These are phyloP conservation scores for Channallabes apus DNA, from an alignment of 2,797 vertebrate genomes.

Conservation along the genomic window DNA sequence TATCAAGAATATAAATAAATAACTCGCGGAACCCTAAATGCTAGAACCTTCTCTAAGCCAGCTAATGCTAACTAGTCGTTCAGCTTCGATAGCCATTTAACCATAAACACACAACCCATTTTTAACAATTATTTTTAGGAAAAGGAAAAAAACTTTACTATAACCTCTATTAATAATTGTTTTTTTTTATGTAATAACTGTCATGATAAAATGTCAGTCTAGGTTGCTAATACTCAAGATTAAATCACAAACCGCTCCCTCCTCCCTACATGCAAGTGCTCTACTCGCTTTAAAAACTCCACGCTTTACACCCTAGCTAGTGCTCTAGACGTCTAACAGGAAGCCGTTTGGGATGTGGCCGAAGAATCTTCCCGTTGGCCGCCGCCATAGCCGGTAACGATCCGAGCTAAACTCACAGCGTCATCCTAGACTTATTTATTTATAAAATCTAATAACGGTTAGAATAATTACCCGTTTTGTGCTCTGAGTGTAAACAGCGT, in stretches of 20 bases:
- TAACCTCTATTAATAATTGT: no score
- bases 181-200: no score
- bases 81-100: background rate
- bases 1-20: background rate
- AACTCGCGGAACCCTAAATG: background rate
- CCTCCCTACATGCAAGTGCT: background rate
- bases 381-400: constrained; percentile 35
- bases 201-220: background rate
- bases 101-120: background rate
- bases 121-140: background rate
- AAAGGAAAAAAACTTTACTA: no score
- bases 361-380: constrained; percentile 34
- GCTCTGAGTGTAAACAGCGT: background rate
- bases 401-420: constrained; percentile 38
- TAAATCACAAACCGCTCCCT: constrained; percentile 14
- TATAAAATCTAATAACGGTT: background rate
- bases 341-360: background rate
- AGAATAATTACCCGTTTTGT: background rate
- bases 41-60: constrained; percentile 33
- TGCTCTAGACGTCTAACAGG: background rate
- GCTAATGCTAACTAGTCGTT: constrained; percentile 18
- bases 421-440: constrained; percentile 30
- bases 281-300: background rate
- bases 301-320: background rate
- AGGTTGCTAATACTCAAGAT: background rate